Evolutionary conservation across 2,113 vertebrate genomes (phyloP).

Genomic region (Periophthalmus modestus): DNA sequence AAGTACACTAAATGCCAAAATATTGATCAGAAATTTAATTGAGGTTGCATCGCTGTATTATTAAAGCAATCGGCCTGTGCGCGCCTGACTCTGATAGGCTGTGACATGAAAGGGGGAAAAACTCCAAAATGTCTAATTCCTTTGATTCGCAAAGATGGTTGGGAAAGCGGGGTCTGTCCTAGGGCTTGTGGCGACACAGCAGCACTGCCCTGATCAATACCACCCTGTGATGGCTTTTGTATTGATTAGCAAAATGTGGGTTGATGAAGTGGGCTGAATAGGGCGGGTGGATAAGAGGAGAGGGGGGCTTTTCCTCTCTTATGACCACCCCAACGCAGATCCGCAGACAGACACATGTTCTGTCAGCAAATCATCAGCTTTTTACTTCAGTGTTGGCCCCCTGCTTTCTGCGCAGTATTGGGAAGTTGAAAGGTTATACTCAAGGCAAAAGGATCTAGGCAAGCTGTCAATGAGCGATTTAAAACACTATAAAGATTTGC

Average conservation of each 20-base stretch:
- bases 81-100: slow-evolving; percentile 65
- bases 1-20: slow-evolving; percentile 72
- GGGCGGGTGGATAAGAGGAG: neutral
- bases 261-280: slow-evolving; percentile 69
- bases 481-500: slow-evolving; percentile 56
- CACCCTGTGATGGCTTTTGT: slow-evolving; percentile 73
- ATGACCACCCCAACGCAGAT: slow-evolving; percentile 34
- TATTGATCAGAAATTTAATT: slow-evolving; percentile 72
- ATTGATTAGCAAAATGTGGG: slow-evolving; percentile 75
- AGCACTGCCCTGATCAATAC: slow-evolving; percentile 70
- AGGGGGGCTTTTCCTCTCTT: slow-evolving; percentile 25
- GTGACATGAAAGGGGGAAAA: slow-evolving; percentile 69
- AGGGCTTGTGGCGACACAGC: slow-evolving; percentile 69
- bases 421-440: slow-evolving; percentile 57
- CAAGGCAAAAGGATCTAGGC: slow-evolving; percentile 50
- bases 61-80: slow-evolving; percentile 54
- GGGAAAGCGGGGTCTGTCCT: slow-evolving; percentile 58
- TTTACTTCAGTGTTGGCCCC: neutral
- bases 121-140: slow-evolving; percentile 54
- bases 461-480: slow-evolving; percentile 58
- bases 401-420: slow-evolving; percentile 17
- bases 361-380: slow-evolving; percentile 15
- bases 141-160: slow-evolving; percentile 57
- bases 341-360: slow-evolving; percentile 37
- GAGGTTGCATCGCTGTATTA: slow-evolving; percentile 54